These are phyloP conservation scores for Scylla paramamosain DNA, from an alignment of 1,140 invertebrate species.

Conservation along the genomic window DNA sequence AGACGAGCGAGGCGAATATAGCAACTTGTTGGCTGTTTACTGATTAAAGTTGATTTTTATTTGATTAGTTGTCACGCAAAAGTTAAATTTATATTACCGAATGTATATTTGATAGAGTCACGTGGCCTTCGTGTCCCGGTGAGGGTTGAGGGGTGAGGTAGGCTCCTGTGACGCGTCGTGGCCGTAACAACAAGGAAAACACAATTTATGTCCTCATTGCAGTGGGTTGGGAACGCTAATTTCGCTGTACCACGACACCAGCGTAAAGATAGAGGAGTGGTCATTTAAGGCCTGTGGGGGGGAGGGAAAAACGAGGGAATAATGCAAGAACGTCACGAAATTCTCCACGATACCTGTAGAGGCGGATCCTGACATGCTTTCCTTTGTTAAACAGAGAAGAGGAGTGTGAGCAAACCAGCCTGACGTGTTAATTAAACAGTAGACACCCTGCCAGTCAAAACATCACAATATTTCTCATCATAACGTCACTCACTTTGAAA, in stretches of 20 bases:
- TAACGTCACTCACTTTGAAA: too few relatives aligned
- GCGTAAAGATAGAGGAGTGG: neutral
- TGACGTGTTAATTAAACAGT: too few relatives aligned
- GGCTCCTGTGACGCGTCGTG: neutral
- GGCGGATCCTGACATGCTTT: neutral
- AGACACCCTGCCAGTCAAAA: too few relatives aligned
- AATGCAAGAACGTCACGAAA: too few relatives aligned
- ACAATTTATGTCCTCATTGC: neutral
- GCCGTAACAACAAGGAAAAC: neutral
- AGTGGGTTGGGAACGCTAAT: neutral
- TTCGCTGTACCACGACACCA: neutral
- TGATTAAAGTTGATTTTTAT: slow-evolving; percentile 25
- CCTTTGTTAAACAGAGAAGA: neutral
- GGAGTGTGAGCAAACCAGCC: neutral
- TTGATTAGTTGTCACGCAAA: neutral
- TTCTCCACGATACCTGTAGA: too few relatives aligned
- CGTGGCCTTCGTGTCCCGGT: neutral
- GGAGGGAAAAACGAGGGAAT: neutral
- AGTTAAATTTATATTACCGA: neutral
- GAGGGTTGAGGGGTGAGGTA: neutral
- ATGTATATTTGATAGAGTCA: neutral
- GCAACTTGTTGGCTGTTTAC: neutral
- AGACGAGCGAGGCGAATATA: neutral
- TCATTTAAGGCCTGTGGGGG: neutral
- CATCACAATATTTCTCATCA: too few relatives aligned